Evolutionary conservation across 2,797 vertebrate genomes (phyloP).

Genomic region (Simalia tracyae): DNA sequence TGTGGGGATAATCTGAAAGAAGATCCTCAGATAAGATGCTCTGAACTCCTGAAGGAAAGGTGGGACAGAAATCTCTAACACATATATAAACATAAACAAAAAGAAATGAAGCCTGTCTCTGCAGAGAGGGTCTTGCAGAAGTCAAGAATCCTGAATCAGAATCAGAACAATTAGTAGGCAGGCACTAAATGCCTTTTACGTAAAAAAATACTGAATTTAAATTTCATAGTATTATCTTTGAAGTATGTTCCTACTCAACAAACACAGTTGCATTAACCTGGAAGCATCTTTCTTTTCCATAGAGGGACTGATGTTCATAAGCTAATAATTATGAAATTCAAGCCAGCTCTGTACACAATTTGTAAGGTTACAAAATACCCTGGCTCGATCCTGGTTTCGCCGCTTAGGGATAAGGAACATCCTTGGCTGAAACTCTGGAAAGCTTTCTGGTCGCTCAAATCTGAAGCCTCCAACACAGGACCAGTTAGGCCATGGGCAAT

Average conservation of each 20-base stretch:
- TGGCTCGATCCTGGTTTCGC: not conserved
- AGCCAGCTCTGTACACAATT: not conserved
- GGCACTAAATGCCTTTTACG: not conserved
- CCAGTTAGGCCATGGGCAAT: not conserved
- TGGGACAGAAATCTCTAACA: not conserved
- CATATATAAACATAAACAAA: not conserved
- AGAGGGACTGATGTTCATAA: not conserved
- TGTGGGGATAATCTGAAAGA: not conserved
- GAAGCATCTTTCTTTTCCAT: not conserved
- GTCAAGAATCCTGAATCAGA: not conserved
- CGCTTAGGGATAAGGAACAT: not conserved
- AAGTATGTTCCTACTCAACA: not conserved
- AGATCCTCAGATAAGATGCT: not conserved
- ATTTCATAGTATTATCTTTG: not conserved
- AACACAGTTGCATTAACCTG: not conserved
- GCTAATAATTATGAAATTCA: not conserved
- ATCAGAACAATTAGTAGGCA: not conserved
- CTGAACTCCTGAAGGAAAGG: not conserved
- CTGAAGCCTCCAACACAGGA: not conserved
- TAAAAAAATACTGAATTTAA: not conserved
- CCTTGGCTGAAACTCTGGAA: not conserved
- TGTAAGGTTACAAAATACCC: not conserved
- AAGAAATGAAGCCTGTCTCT: not conserved
- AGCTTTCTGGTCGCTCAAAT: not conserved
- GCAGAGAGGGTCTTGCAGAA: not conserved